Conservation (phyloP, 2,797 vertebrate genomes). For the Clamator glandarius region DNA sequence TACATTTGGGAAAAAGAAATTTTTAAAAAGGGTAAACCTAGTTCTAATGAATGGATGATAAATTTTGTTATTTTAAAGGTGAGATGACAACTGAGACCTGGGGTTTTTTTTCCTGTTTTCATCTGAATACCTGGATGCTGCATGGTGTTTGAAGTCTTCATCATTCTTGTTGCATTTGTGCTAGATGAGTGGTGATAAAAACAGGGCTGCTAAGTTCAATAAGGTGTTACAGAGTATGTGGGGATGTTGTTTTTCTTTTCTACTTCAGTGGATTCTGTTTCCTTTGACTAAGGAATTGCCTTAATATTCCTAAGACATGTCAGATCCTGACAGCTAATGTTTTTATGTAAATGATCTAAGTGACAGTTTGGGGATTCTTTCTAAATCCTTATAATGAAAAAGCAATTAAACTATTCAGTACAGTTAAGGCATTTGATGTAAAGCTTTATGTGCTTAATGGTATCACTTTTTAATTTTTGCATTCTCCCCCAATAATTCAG, state of each 20-base stretch:
- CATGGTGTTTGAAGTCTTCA: not conserved
- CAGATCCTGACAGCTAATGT: not conserved
- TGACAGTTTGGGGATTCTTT: not conserved
- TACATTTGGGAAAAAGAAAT: not conserved
- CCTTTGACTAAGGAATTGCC: not conserved
- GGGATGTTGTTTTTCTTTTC: not conserved
- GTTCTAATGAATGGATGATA: not conserved
- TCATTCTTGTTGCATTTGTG: not conserved
- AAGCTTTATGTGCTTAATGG: not conserved
- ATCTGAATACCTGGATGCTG: not conserved
- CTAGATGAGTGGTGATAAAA: not conserved
- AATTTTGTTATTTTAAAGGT: not conserved
- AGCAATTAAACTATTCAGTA: not conserved
- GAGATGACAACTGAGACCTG: not conserved
- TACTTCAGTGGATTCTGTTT: not conserved
- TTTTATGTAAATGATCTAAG: not conserved
- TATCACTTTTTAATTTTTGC: not conserved
- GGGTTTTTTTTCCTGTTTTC: accelerated
- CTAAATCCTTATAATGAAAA: not conserved
- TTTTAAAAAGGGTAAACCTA: not conserved
- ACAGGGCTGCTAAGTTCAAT: not conserved
- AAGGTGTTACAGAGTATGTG: not conserved
- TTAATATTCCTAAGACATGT: not conserved
- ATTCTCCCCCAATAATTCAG: not conserved
- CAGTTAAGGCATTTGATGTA: not conserved